Base-by-base conservation (phyloP, 1,140 invertebrate species). In the Ctenoplectra terminalis region DNA sequence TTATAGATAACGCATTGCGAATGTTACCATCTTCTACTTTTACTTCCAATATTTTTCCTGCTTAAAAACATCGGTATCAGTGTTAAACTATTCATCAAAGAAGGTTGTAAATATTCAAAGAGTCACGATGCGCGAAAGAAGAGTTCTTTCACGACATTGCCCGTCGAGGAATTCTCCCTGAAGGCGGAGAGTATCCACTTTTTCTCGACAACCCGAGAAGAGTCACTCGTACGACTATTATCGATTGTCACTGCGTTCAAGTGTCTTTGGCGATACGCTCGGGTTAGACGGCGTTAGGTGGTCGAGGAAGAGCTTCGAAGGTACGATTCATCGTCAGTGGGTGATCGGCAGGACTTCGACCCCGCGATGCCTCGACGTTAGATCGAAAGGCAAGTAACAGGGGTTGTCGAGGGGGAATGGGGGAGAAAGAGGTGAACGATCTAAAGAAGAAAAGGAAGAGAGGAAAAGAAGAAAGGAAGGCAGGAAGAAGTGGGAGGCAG, bases 161-260 rank as follows among this genome's bases (percentile, higher is more conserved):
- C 20, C 31, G 76, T 40, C 54, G 31, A 31, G 29, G 60, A 54
- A 52, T 56, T 29, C 46, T 54, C 31, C 46, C 43, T n/a, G 31
- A 31, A n/a, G 61, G n/a, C 48, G 17, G n/a, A 43, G 17, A 50
- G 76, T 58, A 61, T 72, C 67, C 56, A 72, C 67, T 79, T 61
- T 43, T n/a, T 26, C 50, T 54, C 66, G 75, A 52, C 56, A 72
- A 43, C 43, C 54, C 13, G 54, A 61, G 43, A 61, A 78, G 50
- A 52, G 77, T 63, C 76, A 50, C 64, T 79, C 69, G 58, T 63
- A 79, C 43, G 69, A 46, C 69, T 60, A 79, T 72, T 73, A 70
- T 73, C 77, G 77, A 63, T 60, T 70, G 58, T 43, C 69, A 61
- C 20, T 20, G 77, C 34, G 69, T 72, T 79, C 43, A 13, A 79